Base-by-base conservation (phyloP, 2,888 invertebrate species). In the Epistrophe eligans region DNA sequence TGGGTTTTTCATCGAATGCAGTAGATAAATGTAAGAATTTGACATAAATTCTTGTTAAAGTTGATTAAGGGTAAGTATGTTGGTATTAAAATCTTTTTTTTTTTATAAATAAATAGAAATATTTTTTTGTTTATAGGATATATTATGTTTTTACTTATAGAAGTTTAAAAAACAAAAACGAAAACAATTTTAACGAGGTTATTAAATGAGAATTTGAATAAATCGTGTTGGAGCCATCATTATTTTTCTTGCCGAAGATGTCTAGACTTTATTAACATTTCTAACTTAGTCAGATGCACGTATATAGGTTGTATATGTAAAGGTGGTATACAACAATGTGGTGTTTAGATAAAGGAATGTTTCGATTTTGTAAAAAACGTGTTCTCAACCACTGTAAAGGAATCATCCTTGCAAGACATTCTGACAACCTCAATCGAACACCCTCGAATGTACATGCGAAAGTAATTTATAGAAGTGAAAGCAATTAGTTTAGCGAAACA, bases 231-330 rank as follows among this genome's bases (percentile, higher is more conserved):
- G 43, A 6, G 32, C 7, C 6, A 24, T 43, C 7, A n/a, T n/a
- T 43, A n/a, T 1, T 43, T 1, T 43, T n/a, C 8, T 45, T 45
- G 8, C 0, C n/a, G 8, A n/a, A 45, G 8, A 45, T 2, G 15
- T 45, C 45, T 45, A n/a, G 45, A 45, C 45, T 45, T n/a, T 45
- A 45, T 45, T 45, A n/a, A n/a, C 8, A 45, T 45, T 45, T n/a
- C 8, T 45, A n/a, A n/a, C 0, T 45, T 8, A n/a, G 5, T 4
- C n/a, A 45, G n/a, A 45, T 45, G 8, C n/a, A n/a, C 7, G 40
- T 5, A 5, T 13, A 7, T 6, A 0, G 6, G n/a, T 6, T 32
- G 32, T 4, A 7, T 32, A 32, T 4, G 32, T 32, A 24, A 2
- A 24, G 24, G 24, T 24, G 3, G 24, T n/a, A 24, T 24, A 24